These are phyloP conservation scores for Hydrolagus affinis DNA, from an alignment of 2,113 vertebrate species.

Conservation along the genomic window DNA sequence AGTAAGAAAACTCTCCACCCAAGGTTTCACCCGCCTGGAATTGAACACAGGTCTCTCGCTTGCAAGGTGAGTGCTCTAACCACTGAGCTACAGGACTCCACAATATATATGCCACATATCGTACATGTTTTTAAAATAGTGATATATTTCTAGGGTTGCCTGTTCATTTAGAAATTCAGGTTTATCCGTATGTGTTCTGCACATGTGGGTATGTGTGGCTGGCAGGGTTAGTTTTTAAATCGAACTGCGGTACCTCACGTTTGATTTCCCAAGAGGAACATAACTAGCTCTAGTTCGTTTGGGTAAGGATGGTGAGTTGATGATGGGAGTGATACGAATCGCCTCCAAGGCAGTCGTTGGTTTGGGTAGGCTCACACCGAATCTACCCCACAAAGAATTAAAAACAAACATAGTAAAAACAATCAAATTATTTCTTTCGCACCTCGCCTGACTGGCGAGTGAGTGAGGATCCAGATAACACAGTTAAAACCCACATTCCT, in stretches of 20 bases:
- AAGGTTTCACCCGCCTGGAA: too few species aligned
- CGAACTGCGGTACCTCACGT: slow-evolving; percentile 31
- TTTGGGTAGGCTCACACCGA: slow-evolving; percentile 34
- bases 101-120: too few species aligned
- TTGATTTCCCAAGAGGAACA: slow-evolving; percentile 35
- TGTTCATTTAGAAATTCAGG: not conserved
- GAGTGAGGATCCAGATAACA: not conserved
- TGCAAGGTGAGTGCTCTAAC: too few species aligned
- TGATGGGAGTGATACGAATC: slow-evolving; percentile 38
- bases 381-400: slow-evolving; percentile 37
- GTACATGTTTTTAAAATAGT: not conserved
- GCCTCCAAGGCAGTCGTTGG: slow-evolving; percentile 39
- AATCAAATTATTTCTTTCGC: not conserved
- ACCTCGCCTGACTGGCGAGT: not conserved
- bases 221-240: slow-evolving; percentile 24
- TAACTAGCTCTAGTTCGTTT: slow-evolving; percentile 34
- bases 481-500: not conserved
- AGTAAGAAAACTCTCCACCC: too few species aligned
- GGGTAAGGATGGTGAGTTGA: slow-evolving; percentile 37
- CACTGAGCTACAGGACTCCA: too few species aligned
- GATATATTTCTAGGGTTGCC: not conserved
- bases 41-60: too few species aligned
- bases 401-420: slow-evolving; percentile 23
- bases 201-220: not conserved
- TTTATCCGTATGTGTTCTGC: slow-evolving; percentile 20